phyloP scores from a whole-genome alignment of 2,888 invertebrate genomes.

The Acleris laterana region DNA sequence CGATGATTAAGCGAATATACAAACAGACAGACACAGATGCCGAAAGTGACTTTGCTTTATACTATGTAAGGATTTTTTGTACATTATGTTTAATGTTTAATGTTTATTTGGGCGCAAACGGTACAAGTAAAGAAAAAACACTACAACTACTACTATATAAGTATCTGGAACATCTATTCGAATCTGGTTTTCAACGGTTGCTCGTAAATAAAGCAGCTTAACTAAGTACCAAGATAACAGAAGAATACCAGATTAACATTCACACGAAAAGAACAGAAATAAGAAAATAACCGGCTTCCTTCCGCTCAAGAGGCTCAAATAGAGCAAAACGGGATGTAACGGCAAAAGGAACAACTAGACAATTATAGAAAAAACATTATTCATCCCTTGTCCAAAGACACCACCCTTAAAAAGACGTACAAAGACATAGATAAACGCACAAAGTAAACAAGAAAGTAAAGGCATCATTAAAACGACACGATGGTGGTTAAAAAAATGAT shows the following conservation, averaged over 20 bases:
- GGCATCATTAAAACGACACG: slow-evolving; percentile 75
- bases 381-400: slow-evolving; percentile 73
- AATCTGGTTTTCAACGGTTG: too few species aligned
- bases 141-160: too few species aligned
- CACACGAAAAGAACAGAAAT: slow-evolving; percentile 1
- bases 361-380: slow-evolving; percentile 65
- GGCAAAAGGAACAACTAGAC: slow-evolving; percentile 56
- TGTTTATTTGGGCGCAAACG: too few species aligned
- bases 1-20: too few species aligned
- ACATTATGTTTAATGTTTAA: too few species aligned
- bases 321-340: slow-evolving; percentile 55
- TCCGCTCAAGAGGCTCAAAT: slow-evolving; percentile 32
- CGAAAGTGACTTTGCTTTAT: too few species aligned
- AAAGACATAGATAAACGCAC: slow-evolving; percentile 72
- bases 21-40: too few species aligned
- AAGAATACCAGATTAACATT: not conserved
- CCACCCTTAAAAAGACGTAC: slow-evolving; percentile 63
- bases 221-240: not conserved
- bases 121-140: too few species aligned
- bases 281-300: slow-evolving; percentile 31
- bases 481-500: slow-evolving; percentile 58
- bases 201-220: too few species aligned
- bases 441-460: slow-evolving; percentile 74
- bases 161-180: too few species aligned
- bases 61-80: too few species aligned